Base-by-base conservation (phyloP, 2,113 vertebrate species). In the Caloenas nicobarica region DNA sequence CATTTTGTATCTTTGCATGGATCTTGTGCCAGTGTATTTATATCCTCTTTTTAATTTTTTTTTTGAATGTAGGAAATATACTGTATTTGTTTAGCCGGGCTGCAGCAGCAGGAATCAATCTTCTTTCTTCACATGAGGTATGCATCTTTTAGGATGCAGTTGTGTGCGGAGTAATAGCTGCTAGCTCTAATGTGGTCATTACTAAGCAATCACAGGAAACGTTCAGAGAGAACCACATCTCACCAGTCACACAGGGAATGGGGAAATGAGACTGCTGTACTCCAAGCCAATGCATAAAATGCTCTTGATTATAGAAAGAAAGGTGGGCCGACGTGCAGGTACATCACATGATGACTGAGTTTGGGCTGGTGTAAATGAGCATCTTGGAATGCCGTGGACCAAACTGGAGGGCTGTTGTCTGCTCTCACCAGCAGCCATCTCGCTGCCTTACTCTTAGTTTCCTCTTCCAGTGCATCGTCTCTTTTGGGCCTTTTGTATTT, bases 281-380 rank as follows among this genome's bases (percentile, higher is more conserved):
- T 73, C 50, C 1, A 4, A 48, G 54, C 29, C 0, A 2, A 10
- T 17, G 2, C 1, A 38, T 13, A 7, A 78, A 85, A 70, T 29
- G 12, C 31, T 83, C 68, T 33, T 25, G 46, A 11, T 28, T 64
- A 11, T 7, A 38, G 23, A 14, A 11, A 26, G 80, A 57, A 72
- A 83, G 53, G 26, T 18, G 33, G 25, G 16, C 74, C 57, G 74
- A 25, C 31, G 36, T 62, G 56, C 62, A 56, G 53, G 31, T 46
- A 22, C 15, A 11, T 48, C 0, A 0, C 0, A 0, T 44, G 58
- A 19, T 69, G 24, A 3, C 34, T 40, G 68, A 57, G 17, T 38
- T 69, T 53, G 58, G 21, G 50, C 72, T 77, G 62, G 9, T 44
- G 72, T 48, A 65, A 70, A 83, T 22, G 1, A 48, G 10, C 33